Conservation (phyloP, 1,140 invertebrate species). For the Halotydeus destructor region DNA sequence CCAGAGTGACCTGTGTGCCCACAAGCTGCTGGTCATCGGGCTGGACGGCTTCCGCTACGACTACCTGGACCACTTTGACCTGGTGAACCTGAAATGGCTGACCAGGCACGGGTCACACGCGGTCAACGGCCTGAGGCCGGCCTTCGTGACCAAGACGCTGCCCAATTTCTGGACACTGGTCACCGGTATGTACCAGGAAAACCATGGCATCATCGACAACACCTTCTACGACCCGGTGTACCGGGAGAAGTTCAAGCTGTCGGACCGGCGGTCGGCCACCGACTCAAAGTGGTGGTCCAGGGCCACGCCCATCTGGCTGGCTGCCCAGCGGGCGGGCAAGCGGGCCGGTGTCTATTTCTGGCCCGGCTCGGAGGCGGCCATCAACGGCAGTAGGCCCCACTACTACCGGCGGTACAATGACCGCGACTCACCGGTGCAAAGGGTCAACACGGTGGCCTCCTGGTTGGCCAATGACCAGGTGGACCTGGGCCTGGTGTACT, state of each 20-base stretch:
- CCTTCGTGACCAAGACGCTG: neutral
- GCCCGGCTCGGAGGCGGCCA: slow-evolving; percentile 26
- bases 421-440: slow-evolving; percentile 5
- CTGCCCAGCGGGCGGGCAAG: slow-evolving; percentile 20
- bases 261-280: too few species aligned
- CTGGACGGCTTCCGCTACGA: too few species aligned
- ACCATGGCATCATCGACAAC: slow-evolving; percentile 4
- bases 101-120: neutral
- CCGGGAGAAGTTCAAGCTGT: neutral
- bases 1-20: too few species aligned
- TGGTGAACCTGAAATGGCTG: too few species aligned
- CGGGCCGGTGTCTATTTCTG: slow-evolving; percentile 24
- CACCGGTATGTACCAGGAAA: slow-evolving; percentile 1
- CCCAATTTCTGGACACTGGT: slow-evolving; percentile 1
- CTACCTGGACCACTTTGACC: too few species aligned
- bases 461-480: slow-evolving; percentile 10
- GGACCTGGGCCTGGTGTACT: slow-evolving; percentile 18
- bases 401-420: slow-evolving; percentile 20
- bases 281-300: neutral
- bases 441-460: slow-evolving; percentile 12
- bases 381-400: slow-evolving; percentile 22
- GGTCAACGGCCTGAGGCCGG: neutral
- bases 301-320: slow-evolving; percentile 12
- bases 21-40: too few species aligned
- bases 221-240: neutral